phyloP scores from a whole-genome alignment of 2,888 invertebrate species.

The Spilarctia lutea region DNA sequence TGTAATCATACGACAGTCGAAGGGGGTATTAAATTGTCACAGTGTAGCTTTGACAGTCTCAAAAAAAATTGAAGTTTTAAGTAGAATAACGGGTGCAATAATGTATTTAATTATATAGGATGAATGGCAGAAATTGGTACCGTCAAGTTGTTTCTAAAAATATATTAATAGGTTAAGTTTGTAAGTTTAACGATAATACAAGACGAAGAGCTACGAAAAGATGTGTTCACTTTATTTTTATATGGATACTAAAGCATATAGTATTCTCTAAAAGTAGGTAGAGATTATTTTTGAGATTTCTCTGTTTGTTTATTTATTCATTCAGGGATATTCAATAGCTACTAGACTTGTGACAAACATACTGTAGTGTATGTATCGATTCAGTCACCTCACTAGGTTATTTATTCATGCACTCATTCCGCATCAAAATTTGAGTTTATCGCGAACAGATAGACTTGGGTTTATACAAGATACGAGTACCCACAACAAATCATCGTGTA shows the following conservation, averaged over 20 bases:
- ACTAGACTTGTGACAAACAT: no score
- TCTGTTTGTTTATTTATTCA: neutral
- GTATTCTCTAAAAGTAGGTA: no score
- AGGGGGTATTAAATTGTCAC: constrained; percentile 5
- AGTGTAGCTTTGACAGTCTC: neutral
- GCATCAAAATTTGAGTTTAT: no score
- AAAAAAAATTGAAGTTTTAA: constrained; percentile 37
- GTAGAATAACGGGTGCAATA: constrained; percentile 48
- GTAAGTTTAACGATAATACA: constrained; percentile 61
- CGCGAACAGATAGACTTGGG: no score
- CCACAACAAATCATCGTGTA: no score
- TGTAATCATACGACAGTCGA: neutral
- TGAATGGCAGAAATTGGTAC: constrained; percentile 68
- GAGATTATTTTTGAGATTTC: neutral
- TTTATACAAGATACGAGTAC: no score
- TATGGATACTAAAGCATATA: neutral
- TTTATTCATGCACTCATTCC: no score
- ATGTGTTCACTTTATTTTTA: neutral
- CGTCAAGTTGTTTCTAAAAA: constrained; percentile 56
- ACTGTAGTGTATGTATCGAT: no score
- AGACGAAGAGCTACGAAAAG: constrained; percentile 34
- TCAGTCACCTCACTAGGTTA: no score
- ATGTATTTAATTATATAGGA: constrained; percentile 67
- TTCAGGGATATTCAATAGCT: neutral
- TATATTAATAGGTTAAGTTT: constrained; percentile 71